phyloP scores from a whole-genome alignment of 1,140 invertebrate species.

The Popillia japonica region DNA sequence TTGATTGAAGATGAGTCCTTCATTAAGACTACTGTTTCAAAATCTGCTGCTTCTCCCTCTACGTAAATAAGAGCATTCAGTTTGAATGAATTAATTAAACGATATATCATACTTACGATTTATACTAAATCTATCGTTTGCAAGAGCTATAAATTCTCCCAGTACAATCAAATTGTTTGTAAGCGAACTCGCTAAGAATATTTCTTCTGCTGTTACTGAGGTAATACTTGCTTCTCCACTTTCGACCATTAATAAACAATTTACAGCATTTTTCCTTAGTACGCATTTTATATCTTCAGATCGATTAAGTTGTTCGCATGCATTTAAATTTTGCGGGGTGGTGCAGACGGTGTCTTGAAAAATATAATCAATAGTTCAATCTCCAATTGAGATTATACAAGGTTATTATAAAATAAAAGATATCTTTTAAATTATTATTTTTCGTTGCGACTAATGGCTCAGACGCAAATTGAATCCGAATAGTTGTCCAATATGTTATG shows the following conservation, averaged over 20 bases:
- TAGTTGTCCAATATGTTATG: no score
- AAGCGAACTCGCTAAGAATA: slow-evolving; percentile 35
- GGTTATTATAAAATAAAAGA: no score
- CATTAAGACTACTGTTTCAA: slow-evolving; percentile 67
- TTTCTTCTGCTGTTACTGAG: slow-evolving; percentile 47
- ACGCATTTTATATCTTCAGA: slow-evolving; percentile 30
- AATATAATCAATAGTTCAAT: no score
- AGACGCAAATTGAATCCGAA: no score
- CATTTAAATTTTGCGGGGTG: not conserved
- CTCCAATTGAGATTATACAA: no score
- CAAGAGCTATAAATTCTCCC: slow-evolving; percentile 44
- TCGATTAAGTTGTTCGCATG: slow-evolving; percentile 20
- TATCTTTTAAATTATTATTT: no score
- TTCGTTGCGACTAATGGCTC: no score
- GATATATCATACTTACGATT: not conserved
- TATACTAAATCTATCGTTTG: not conserved
- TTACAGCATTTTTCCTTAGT: not conserved
- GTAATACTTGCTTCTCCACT: slow-evolving; percentile 44
- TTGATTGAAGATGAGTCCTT: slow-evolving; percentile 61
- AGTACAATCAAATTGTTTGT: slow-evolving; percentile 45
- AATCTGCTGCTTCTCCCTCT: slow-evolving; percentile 37
- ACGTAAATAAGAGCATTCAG: not conserved
- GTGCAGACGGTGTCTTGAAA: slow-evolving; percentile 11
- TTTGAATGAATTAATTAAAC: not conserved
- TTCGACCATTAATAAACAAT: slow-evolving; percentile 50